A percentile compares a stretch with the other conserved stretches of the same genome.
Evolutionary conservation across 2,797 vertebrate species (phyloP).

Genomic region (Eurystomus glaucurus): DNA sequence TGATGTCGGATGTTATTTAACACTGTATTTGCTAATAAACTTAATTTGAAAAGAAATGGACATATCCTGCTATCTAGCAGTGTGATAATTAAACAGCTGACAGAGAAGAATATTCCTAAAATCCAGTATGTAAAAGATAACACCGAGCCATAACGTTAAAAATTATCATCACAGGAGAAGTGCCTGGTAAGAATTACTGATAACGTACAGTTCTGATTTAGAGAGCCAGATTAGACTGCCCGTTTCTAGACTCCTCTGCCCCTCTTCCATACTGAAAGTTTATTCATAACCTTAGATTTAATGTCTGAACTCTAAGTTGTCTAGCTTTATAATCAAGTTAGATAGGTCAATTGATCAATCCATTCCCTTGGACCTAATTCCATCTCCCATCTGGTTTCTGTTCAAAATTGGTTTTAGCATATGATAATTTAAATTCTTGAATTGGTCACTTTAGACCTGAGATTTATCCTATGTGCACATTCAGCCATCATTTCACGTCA

Average conservation of each 20-base stretch:
- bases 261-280: neutral
- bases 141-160: neutral
- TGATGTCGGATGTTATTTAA: neutral
- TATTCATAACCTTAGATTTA: neutral
- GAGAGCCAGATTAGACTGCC: neutral
- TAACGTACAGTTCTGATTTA: neutral
- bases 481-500: slow-evolving; percentile 30
- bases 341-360: neutral
- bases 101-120: neutral
- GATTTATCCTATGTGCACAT: rapidly evolving
- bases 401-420: neutral
- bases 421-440: neutral
- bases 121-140: neutral
- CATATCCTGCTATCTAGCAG: neutral
- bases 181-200: neutral
- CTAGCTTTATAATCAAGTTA: neutral
- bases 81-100: neutral
- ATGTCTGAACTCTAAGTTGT: neutral
- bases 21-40: neutral
- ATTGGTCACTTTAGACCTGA: neutral
- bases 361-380: neutral
- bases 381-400: neutral
- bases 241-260: neutral
- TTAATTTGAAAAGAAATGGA: neutral
- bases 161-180: neutral